A percentile compares a stretch with the other conserved stretches of the same genome.
phyloP scores from a whole-genome alignment of 1,140 invertebrate genomes.

The Gryllus bimaculatus region DNA sequence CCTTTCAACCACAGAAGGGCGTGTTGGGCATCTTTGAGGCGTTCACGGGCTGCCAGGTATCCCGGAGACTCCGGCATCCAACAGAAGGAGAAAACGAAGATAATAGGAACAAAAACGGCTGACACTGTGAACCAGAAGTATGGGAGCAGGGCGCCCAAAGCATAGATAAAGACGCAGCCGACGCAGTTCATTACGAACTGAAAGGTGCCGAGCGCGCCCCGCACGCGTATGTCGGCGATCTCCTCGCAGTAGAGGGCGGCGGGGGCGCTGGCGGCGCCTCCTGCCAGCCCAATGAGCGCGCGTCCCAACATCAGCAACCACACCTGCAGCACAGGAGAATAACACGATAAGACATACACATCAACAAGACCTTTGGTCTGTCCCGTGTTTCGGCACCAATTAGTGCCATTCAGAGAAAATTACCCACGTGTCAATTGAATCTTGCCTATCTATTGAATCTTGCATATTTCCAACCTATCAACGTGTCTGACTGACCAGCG shows the following conservation, averaged over 20 bases:
- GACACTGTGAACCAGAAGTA: slow-evolving; percentile 41
- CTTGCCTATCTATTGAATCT: no score
- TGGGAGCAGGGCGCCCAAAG: slow-evolving; percentile 51
- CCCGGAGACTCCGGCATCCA: slow-evolving; percentile 73
- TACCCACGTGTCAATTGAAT: no score
- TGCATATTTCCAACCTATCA: no score
- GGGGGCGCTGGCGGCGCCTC: background rate
- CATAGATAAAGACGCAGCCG: slow-evolving; percentile 58
- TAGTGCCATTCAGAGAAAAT: no score
- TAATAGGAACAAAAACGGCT: slow-evolving; percentile 43
- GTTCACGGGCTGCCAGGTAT: slow-evolving; percentile 48
- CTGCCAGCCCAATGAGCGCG: background rate
- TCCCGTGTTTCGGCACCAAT: no score
- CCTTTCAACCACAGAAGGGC: slow-evolving; percentile 52
- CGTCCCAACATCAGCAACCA: background rate
- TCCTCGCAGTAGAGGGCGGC: slow-evolving; percentile 53
- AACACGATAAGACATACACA: no score
- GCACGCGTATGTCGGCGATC: slow-evolving; percentile 38
- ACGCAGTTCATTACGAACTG: slow-evolving; percentile 33
- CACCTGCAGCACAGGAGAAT: background rate
- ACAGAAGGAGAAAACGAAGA: slow-evolving; percentile 52
- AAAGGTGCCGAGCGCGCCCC: slow-evolving; percentile 38
- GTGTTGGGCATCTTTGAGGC: slow-evolving; percentile 46
- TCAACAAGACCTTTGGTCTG: no score
- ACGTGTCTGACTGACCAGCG: no score